Percentiles rank a stretch among this genome's conserved stretches.
Evolutionary conservation across 2,888 invertebrate species (phyloP).

Genomic region (Atethmia centrago): DNA sequence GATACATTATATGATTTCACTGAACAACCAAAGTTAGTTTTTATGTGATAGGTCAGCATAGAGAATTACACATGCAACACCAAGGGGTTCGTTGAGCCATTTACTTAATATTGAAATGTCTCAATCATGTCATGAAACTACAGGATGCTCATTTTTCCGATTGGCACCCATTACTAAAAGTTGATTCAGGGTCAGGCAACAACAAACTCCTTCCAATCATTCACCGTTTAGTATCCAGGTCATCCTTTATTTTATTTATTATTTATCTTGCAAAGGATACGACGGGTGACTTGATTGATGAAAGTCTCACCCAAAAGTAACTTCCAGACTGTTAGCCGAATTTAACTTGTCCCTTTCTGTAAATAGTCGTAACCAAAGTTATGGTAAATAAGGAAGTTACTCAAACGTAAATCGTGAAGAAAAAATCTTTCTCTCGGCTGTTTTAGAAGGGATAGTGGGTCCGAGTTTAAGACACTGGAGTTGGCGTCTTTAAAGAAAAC

Average conservation of each 20-base stretch:
- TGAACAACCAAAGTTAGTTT: slow-evolving; percentile 2
- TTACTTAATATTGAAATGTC: not conserved
- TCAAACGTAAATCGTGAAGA: slow-evolving; percentile 42
- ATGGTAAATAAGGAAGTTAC: slow-evolving; percentile 54
- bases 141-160: not conserved
- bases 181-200: slow-evolving; percentile 1
- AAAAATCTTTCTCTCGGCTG: slow-evolving; percentile 34
- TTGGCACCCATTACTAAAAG: not conserved
- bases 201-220: not conserved
- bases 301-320: slow-evolving; percentile 28
- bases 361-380: slow-evolving; percentile 50
- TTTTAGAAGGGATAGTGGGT: slow-evolving; percentile 28
- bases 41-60: not conserved
- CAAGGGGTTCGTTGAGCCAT: not conserved
- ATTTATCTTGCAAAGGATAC: slow-evolving; percentile 22
- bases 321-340: slow-evolving; percentile 19
- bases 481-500: slow-evolving; percentile 3
- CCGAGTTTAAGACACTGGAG: slow-evolving; percentile 28
- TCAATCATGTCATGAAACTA: not conserved
- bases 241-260: slow-evolving; percentile 24
- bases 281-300: slow-evolving; percentile 29
- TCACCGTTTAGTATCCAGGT: slow-evolving; percentile 10
- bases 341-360: slow-evolving; percentile 43
- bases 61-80: not conserved
- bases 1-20: slow-evolving; percentile 2